These are phyloP conservation scores for Plagiodera versicolora DNA, from an alignment of 2,888 invertebrate species.

Conservation along the genomic window DNA sequence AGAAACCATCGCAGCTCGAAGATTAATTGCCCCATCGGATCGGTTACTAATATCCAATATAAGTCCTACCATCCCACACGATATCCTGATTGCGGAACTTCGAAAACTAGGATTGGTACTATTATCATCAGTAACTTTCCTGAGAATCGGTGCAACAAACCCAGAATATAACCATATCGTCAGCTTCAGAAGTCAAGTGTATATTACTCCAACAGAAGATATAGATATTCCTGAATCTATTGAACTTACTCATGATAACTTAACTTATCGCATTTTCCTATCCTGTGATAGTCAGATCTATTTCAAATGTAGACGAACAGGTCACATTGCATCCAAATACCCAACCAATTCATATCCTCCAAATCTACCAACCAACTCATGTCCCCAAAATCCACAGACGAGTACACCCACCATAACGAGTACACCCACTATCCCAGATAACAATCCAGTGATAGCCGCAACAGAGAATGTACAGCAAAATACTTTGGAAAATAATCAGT, in stretches of 20 bases:
- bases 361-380: not conserved
- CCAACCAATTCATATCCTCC: conserved; percentile 6
- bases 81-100: conserved; percentile 24
- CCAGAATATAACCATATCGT: conserved; percentile 30
- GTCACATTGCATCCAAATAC: conserved; percentile 29
- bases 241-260: conserved; percentile 23
- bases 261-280: conserved; percentile 26
- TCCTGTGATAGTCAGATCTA: conserved; percentile 22
- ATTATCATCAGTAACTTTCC: conserved; percentile 29
- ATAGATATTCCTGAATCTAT: conserved; percentile 14
- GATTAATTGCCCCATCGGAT: conserved; percentile 31
- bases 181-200: conserved; percentile 36
- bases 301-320: conserved; percentile 30
- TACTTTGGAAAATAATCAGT: not conserved
- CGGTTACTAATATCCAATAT: conserved; percentile 39
- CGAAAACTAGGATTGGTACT: conserved; percentile 24
- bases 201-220: conserved; percentile 18
- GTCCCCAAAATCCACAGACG: not conserved
- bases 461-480: not conserved
- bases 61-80: conserved; percentile 31
- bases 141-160: conserved; percentile 30
- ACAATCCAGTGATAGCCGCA: not conserved
- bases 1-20: conserved; percentile 20
- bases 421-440: not conserved
- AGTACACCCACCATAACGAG: not conserved